Conservation (phyloP, 2,888 invertebrate species). For the Limnephilus lunatus region DNA sequence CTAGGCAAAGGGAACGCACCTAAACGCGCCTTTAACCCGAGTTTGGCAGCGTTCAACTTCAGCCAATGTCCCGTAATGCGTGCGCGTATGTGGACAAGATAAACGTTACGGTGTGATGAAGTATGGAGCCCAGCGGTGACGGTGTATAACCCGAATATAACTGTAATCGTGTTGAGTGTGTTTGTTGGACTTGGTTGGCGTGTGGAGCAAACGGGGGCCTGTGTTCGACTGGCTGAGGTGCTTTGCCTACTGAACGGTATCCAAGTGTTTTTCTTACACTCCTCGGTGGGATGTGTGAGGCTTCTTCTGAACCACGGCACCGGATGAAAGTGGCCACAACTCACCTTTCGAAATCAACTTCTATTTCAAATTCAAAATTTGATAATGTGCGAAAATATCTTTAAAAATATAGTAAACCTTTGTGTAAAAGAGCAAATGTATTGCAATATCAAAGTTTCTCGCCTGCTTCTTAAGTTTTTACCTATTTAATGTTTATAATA, state of each 20-base stretch:
- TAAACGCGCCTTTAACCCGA: background rate
- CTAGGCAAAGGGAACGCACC: slow-evolving; percentile 28
- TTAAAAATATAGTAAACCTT: too few species aligned
- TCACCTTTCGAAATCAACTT: background rate
- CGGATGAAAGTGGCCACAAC: background rate
- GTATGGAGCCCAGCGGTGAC: background rate
- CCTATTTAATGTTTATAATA: too few species aligned
- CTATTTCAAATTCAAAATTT: background rate
- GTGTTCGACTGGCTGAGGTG: slow-evolving; percentile 7
- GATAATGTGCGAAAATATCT: too few species aligned
- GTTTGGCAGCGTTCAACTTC: slow-evolving; percentile 19
- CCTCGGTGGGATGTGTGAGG: background rate
- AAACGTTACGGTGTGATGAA: slow-evolving; percentile 10
- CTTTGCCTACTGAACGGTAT: background rate
- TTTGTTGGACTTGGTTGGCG: background rate
- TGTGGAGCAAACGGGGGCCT: background rate
- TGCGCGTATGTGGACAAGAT: slow-evolving; percentile 21
- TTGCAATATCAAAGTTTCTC: too few species aligned
- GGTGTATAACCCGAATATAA: slow-evolving; percentile 39
- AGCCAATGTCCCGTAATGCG: slow-evolving; percentile 44
- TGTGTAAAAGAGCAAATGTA: too few species aligned
- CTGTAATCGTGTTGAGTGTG: slow-evolving; percentile 12
- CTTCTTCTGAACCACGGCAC: background rate
- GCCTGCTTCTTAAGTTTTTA: too few species aligned
- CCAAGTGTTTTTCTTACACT: background rate